Percentiles rank a stretch among this genome's conserved stretches.
phyloP scores from a whole-genome alignment of 2,888 invertebrate genomes.

The Pristionchus exspectatus region DNA sequence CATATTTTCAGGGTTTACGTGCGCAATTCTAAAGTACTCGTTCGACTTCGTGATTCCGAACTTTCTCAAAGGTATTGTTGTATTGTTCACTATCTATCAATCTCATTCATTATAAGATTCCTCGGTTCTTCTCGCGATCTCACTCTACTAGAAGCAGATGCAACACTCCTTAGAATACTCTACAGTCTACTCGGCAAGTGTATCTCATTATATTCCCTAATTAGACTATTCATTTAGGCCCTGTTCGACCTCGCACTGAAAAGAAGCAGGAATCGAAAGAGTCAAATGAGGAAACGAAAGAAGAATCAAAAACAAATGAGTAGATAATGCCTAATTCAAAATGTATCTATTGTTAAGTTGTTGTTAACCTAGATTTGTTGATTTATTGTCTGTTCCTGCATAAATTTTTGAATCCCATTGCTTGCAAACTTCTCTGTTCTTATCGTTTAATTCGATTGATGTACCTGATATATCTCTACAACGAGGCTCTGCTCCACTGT shows the following conservation, averaged over 20 bases:
- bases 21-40: conserved; percentile 89
- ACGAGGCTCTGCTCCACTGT: too few relatives aligned
- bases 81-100: not conserved
- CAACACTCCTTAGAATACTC: conserved; percentile 87
- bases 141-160: conserved; percentile 95
- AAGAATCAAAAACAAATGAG: not conserved
- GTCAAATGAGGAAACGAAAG: not conserved
- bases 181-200: conserved; percentile 42
- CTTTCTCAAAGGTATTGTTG: conserved; percentile 83
- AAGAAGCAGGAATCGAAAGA: not conserved
- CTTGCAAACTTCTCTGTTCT: not conserved
- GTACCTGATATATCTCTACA: not conserved
- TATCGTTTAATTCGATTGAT: conserved; percentile 4
- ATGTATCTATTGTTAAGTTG: not conserved
- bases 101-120: conserved; percentile 82
- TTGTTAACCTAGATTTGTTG: conserved; percentile 18
- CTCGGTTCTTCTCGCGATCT: conserved; percentile 92
- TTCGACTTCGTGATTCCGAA: conserved; percentile 91
- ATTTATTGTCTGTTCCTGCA: conserved; percentile 8
- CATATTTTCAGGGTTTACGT: conserved; percentile 81
- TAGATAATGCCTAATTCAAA: not conserved
- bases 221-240: not conserved
- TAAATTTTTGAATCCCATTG: not conserved
- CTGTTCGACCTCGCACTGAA: not conserved
- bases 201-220: not conserved